These are phyloP conservation scores for Salticus scenicus DNA, from an alignment of 2,888 invertebrate species.

Conservation along the genomic window DNA sequence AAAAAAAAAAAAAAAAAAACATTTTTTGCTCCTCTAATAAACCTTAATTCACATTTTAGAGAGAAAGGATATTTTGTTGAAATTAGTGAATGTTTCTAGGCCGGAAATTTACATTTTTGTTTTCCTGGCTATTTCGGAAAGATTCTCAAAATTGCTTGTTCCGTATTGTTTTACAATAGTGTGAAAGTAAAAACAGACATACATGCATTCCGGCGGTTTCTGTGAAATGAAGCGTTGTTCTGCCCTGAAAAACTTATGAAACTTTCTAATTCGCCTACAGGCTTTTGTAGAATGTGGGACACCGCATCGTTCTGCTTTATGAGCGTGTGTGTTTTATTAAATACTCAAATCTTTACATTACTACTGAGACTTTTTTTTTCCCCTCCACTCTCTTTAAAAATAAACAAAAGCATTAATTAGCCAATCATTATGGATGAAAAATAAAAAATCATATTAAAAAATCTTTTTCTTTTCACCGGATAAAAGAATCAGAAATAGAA, in stretches of 20 bases:
- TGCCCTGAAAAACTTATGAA: conserved; percentile 6
- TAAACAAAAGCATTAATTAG: conserved; percentile 4
- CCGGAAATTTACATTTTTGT: too few relatives aligned
- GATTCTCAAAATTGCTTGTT: too few relatives aligned
- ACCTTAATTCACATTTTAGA: too few relatives aligned
- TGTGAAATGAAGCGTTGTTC: conserved; percentile 1
- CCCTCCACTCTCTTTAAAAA: not conserved
- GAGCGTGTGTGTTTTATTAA: conserved; percentile 1
- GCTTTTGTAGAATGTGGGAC: not conserved
- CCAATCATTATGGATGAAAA: too few relatives aligned
- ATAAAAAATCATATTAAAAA: too few relatives aligned
- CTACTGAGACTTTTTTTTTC: not conserved
- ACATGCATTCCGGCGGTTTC: not conserved
- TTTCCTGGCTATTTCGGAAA: too few relatives aligned
- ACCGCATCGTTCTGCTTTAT: not conserved
- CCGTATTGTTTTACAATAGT: not conserved
- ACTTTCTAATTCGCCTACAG: not conserved
- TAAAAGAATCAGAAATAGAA: not conserved
- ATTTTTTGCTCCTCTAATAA: too few relatives aligned
- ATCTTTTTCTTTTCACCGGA: not conserved
- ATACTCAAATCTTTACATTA: not conserved
- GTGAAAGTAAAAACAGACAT: not conserved
- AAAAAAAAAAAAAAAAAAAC: too few relatives aligned
- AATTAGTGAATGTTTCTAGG: too few relatives aligned
- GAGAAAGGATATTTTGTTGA: too few relatives aligned